These are phyloP conservation scores for Rhynchomys soricoides DNA, from an alignment of 2,113 vertebrate genomes.

Conservation along the genomic window DNA sequence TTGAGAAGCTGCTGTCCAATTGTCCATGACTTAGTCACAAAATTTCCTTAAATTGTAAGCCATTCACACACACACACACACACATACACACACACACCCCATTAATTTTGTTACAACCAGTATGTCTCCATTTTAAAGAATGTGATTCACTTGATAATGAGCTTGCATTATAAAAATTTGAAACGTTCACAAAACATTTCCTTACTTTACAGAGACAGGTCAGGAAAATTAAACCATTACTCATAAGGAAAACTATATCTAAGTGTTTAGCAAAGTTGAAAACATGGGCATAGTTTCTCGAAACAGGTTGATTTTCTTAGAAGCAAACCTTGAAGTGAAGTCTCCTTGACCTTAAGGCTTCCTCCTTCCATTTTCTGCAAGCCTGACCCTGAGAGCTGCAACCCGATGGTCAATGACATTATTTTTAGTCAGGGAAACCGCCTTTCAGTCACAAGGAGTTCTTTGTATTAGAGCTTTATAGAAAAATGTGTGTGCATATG, in stretches of 20 bases:
- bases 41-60: background rate
- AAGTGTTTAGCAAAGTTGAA: background rate
- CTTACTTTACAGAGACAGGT: background rate
- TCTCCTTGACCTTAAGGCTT: constrained; percentile 10
- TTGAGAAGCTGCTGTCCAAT: background rate
- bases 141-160: background rate
- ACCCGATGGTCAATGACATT: background rate
- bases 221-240: background rate
- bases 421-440: constrained; percentile 40
- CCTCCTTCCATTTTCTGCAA: background rate
- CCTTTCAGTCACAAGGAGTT: constrained; percentile 9
- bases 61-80: background rate
- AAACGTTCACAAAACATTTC: background rate
- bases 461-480: background rate
- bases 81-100: background rate
- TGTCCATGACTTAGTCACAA: background rate
- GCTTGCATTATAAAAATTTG: background rate
- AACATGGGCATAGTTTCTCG: background rate
- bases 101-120: background rate
- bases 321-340: background rate
- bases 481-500: background rate
- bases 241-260: background rate
- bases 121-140: constrained; percentile 27
- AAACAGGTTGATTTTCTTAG: background rate
- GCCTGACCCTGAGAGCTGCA: constrained; percentile 30